Evolutionary conservation across 2,888 invertebrate species (phyloP), one percentile per base, ranked within the genome.

Genomic region (Eumacrocentrus americanus): DNA sequence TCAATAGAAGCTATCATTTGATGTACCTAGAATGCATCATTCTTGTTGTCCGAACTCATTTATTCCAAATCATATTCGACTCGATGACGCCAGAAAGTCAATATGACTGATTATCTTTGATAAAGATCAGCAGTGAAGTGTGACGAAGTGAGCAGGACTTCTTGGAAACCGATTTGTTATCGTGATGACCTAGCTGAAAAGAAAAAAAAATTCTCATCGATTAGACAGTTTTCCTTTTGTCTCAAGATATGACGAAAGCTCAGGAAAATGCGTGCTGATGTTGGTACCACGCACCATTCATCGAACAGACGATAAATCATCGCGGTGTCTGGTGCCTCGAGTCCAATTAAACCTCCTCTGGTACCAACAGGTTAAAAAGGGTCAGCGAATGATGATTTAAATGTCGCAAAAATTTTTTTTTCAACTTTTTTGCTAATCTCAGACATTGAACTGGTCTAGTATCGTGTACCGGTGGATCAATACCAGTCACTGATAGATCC

Each of bases 221-320:
- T 6, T 29, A 4, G 9, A 29, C 9, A 29, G 29, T 9, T 9
- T 44, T 44, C 6, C n/a, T n/a, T n/a, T n/a, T n/a, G n/a, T n/a
- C 22, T 20, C 11, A 44, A 7, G 11, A 5, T 44, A n/a, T 6
- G 5, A 22, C 4, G 1, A 22, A 2, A 16, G 18, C 7, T 22
- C n/a, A 0, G 9, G 22, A 22, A 12, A 22, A 46, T 68, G 69
- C 66, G 68, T 67, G 67, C 55, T 58, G 37, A 38, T 23, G 23
- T 55, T 58, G 66, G 66, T 67, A 66, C 67, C 69, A 69, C 65
- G 60, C 62, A 65, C 66, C 58, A 63, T 20, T n/a, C 12, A 29
- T 40, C n/a, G 42, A 29, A 40, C 14, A 9, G 12, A 11, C 42
- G 29, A 53, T 42, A 42, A 40, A 53, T 53, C 23, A 14, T 14